Percentiles rank a stretch among this genome's conserved stretches.
phyloP scores from a whole-genome alignment of 1,140 invertebrate species.

The Alviniconcha marisindica region DNA sequence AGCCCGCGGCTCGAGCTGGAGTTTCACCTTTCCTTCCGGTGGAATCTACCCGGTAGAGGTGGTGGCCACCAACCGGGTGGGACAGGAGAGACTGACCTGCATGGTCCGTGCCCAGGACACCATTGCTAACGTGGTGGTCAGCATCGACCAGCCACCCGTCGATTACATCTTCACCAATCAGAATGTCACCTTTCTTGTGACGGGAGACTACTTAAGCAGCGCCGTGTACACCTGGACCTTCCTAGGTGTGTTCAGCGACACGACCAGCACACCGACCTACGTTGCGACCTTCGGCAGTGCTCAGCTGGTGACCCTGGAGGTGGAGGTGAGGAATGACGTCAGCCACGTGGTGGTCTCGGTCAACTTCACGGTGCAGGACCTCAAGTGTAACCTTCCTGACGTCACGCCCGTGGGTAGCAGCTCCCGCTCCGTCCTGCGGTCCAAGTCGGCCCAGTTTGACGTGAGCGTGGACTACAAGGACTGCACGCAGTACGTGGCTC shows the following conservation, averaged over 20 bases:
- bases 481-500: constrained; percentile 56
- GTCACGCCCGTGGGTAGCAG: constrained; percentile 46
- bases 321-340: constrained; percentile 4
- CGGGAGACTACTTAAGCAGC: constrained; percentile 20
- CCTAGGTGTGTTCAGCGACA: neutral
- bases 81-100: constrained; percentile 9
- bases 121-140: constrained; percentile 5
- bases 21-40: constrained; percentile 36
- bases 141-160: constrained; percentile 27
- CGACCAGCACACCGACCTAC: neutral
- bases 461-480: constrained; percentile 51
- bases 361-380: constrained; percentile 52
- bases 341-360: constrained; percentile 7
- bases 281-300: neutral
- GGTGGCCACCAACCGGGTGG: constrained; percentile 39
- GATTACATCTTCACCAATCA: constrained; percentile 48
- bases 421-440: constrained; percentile 44
- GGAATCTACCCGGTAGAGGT: constrained; percentile 39
- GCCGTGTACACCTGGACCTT: constrained; percentile 42
- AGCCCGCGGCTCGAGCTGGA: constrained; percentile 36
- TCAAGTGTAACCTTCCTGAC: constrained; percentile 56
- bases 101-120: constrained; percentile 15
- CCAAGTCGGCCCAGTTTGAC: constrained; percentile 54
- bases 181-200: constrained; percentile 38
- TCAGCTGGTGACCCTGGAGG: constrained; percentile 24